Evolutionary conservation across 2,888 invertebrate genomes (phyloP).

Genomic region (Hololepta plana): DNA sequence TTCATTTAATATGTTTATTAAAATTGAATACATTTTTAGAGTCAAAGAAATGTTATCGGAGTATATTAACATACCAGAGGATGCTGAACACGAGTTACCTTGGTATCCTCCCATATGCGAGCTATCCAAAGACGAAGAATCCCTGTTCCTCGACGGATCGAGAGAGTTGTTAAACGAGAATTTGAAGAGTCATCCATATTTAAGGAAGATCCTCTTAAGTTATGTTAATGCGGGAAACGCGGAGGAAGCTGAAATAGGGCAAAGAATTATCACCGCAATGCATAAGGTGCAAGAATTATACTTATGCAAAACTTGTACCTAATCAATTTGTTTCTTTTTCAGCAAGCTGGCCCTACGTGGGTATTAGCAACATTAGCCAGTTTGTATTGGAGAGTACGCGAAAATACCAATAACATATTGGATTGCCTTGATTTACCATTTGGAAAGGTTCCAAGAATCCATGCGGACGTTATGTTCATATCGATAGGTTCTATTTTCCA

Average conservation of each 20-base stretch:
- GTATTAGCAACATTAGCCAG: slow-evolving; percentile 52
- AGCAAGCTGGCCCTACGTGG: slow-evolving; percentile 61
- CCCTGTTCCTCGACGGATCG: slow-evolving; percentile 11
- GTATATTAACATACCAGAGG: slow-evolving; percentile 39
- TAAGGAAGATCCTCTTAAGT: no score
- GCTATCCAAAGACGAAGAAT: slow-evolving; percentile 18
- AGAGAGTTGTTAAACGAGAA: not conserved
- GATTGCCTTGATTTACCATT: slow-evolving; percentile 50
- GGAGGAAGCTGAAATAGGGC: slow-evolving; percentile 57
- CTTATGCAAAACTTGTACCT: not conserved
- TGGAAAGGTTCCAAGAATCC: slow-evolving; percentile 34
- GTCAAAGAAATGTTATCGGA: slow-evolving; percentile 36
- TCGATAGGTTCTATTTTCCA: slow-evolving; percentile 52
- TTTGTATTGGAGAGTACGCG: slow-evolving; percentile 59
- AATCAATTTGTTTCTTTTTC: slow-evolving; percentile 11
- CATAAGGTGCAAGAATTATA: slow-evolving; percentile 43
- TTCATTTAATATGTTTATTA: not conserved
- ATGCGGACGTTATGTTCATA: slow-evolving; percentile 46
- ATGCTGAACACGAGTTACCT: slow-evolving; percentile 48
- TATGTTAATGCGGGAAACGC: slow-evolving; percentile 24
- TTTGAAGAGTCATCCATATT: slow-evolving; percentile 1
- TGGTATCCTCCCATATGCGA: slow-evolving; percentile 61
- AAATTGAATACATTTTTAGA: slow-evolving; percentile 18
- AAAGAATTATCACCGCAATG: slow-evolving; percentile 53
- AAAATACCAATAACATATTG: slow-evolving; percentile 46